Evolutionary conservation across 2,888 invertebrate species (phyloP), one percentile per base, ranked within the genome.

Genomic region (Volucella inanis): DNA sequence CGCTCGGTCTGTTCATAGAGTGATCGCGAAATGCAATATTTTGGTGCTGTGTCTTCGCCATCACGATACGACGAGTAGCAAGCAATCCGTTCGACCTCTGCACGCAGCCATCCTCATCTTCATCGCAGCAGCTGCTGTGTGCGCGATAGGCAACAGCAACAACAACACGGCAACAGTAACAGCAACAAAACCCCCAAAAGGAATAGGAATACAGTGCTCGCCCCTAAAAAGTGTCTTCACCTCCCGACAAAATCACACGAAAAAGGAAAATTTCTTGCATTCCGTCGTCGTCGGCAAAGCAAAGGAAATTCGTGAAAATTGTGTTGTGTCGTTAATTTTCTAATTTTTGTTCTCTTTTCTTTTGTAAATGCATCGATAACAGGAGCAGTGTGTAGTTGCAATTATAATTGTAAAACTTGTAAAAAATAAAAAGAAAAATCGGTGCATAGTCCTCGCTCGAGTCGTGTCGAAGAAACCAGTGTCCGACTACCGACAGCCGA

Each of bases 1-100:
- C 68, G 49, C 67, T 79, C 86, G 87, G 72, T 71, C 47, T 75
- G 71, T 43, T 68, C 49, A 74, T 31, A 31, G 31, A 70, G 55
- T 70, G 50, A 72, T 52, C 65, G 59, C 18, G 61, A 62, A 85
- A 80, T 85, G 85, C 85, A 85, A 77, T 81, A 81, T 85, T 85
- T 85, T 85, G 71, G 72, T 81, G 85, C 67, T 77, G 81, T 77
- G 49, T 61, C 65, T 77, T 50, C 71, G 62, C 65, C 71, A 81
- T 72, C 39, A 72, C 77, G 72, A 31, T 31, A 31, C 31, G 31
- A 31, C 31, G 31, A 31, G 31, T 31, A 31, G 31, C 31, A 31
- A 31, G 31, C 31, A 31, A 6, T 31, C 31, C 31, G 65, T 81
- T 62, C 81, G 76, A 85, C 85, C 76, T 85, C 85, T 81, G 76